Evolutionary conservation across 2,113 vertebrate species (phyloP).

Genomic region (Egretta garzetta): DNA sequence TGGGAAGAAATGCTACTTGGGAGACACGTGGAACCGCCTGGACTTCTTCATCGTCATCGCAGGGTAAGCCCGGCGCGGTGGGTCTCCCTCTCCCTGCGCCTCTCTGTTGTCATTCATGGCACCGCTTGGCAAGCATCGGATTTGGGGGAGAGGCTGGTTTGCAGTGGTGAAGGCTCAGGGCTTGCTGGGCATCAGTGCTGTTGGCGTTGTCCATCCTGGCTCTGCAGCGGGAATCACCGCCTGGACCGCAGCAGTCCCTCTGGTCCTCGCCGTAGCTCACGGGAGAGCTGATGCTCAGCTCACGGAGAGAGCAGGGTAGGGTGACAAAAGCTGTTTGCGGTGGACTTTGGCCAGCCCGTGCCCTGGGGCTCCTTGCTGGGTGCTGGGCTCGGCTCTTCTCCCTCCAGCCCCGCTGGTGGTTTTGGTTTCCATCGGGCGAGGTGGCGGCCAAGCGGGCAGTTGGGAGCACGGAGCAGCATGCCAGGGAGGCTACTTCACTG

Average conservation of each 20-base stretch:
- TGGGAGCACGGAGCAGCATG: neutral
- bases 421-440: neutral
- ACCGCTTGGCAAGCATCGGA: accelerated
- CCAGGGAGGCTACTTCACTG: constrained; percentile 2
- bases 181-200: accelerated
- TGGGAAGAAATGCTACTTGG: constrained; percentile 97
- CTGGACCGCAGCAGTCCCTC: accelerated
- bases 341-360: neutral
- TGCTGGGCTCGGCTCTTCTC: neutral
- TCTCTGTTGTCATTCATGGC: neutral
- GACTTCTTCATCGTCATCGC: constrained; percentile 98
- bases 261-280: neutral
- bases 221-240: neutral
- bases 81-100: accelerated
- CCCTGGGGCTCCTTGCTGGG: neutral
- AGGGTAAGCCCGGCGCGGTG: constrained; percentile 79
- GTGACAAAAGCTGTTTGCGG: neutral
- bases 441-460: neutral
- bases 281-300: neutral
- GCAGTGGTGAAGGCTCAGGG: neutral
- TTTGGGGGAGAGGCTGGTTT: neutral
- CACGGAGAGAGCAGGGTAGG: neutral
- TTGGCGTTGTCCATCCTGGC: neutral
- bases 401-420: neutral
- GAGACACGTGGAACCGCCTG: constrained; percentile 98